Base-by-base conservation (phyloP, 2,113 vertebrate species). In the Canis aureus region DNA sequence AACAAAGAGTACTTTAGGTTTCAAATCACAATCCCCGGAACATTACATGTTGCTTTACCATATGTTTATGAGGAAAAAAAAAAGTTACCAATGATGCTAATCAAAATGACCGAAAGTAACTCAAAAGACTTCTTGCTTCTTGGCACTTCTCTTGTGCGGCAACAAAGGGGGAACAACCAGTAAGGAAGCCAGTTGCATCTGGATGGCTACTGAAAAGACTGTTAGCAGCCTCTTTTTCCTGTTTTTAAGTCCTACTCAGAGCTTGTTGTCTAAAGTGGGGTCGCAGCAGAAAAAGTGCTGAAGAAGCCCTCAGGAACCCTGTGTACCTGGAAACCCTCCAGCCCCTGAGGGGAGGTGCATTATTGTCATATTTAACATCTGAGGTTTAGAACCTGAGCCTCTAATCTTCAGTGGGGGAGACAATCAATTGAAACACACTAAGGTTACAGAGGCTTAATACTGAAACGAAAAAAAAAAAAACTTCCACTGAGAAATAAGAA, bases 11-110 rank as follows among this genome's bases (percentile, higher is more conserved):
- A 43, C 69, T 96, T 97, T 92, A 94, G 90, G 87, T 93, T 73
- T 98, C 92, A 98, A 95, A 96, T 95, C 69, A 96, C 92, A 96
- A 76, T 96, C 69, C 87, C 32, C 59, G 53, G 69, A 94, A 97
- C 64, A 88, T 80, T 95, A 57, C 23, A 80, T 57, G 20, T 94
- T 96, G 86, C 76, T 98, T 95, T 82, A 49, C 95, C 97, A 95
- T 98, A 97, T 97, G 96, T 92, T 96, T 95, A 51, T 85, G 76
- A 94, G 57, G 12, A 6, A 25, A 19, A 87, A 97, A 94, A 92
- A 94, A 93, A 51, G 49, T 88, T 81, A 59, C 62, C 53, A 38
- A 83, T 95, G 38, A 96, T 84, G 74, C 67, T 96, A 59, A 96
- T 97, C 66, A 94, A 94, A 96, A 91, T 82, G 94, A 94, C 71